Evolutionary conservation across 2,888 invertebrate genomes (phyloP), one percentile per base, ranked within the genome.

Genomic region (Galerucella nymphaeae): DNA sequence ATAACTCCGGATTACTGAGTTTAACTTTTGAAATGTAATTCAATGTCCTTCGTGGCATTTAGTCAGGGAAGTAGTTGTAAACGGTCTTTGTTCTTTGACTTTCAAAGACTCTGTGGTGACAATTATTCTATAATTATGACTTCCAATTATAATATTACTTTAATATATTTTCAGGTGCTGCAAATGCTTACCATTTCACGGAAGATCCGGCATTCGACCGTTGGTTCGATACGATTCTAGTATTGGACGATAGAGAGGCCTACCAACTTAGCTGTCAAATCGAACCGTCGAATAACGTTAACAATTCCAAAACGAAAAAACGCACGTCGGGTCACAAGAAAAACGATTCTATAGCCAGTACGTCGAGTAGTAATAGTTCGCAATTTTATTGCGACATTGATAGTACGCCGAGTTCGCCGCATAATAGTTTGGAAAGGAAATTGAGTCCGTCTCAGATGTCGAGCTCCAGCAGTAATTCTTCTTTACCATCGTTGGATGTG

Each of bases 161-260:
- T 23, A 2, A 14, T 30, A n/a, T 65, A 1, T 48, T 14, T 71
- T 42, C 10, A 73, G 93, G 93, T 70, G 97, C 99, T 14, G 98
- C 99, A 3, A 96, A 97, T 85, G 96, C 97, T 2, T 99, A 99
- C 86, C 93, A 94, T 83, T 91, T 99, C 77, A 91, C 91, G 48
- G 91, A 92, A 77, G 98, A 99, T 86, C 90, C 93, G 0, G 90
- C 93, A 80, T 99, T 99, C 86, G 96, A 97, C 87, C 90, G 94
- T 68, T 99, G 99, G 99, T 99, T 99, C 86, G 94, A 95, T 83
- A 95, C 96, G 0, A 92, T 98, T 79, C 90, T 96, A 75, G 93
- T 97, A 14, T 89, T 98, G 69, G 96, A 97, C 84, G 98, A 99
- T 85, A 91, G 95, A 68, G 97, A 98, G 86, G 80, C 97, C 59